Base-by-base conservation (phyloP, 2,113 vertebrate species). In the Microtus richardsoni region DNA sequence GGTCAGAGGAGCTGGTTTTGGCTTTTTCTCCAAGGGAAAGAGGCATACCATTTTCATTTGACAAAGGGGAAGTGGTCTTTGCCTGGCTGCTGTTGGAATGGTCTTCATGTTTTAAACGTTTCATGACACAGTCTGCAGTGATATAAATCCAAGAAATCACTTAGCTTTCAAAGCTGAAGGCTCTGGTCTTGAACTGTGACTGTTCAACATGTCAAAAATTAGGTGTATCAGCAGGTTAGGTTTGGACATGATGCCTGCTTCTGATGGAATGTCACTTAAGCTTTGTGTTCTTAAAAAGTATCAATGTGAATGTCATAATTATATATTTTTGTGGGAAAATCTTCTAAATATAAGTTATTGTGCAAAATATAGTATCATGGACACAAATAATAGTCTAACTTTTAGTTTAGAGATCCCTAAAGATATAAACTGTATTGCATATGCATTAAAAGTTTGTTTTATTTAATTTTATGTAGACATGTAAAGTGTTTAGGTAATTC, bases 231-330 rank as follows among this genome's bases (percentile, higher is more conserved):
- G 98, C 97, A 96, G 97, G 97, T 96, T 94, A 93, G 92, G 95
- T 98, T 98, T 95, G 94, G 97, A 96, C 91, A 28, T 95, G 96
- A 95, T 97, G 95, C 92, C 97, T 96, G 97, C 97, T 11, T 97
- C 96, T 93, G 97, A 95, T 97, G 96, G 96, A 97, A 95, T 98
- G 98, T 98, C 98, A 97, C 97, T 97, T 97, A 97, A 98, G 98
- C 98, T 98, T 98, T 97, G 98, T 98, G 98, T 96, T 98, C 98
- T 97, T 98, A 98, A 98, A 94, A 95, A 98, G 97, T 98, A 98
- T 98, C 98, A 98, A 98, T 99, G 98, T 99, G 99, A 99, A 99
- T 99, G 98, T 98, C 98, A 98, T 98, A 98, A 98, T 99, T 98
- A 98, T 98, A 99, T 99, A 98, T 98, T 98, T 98, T 98, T 99